A percentile compares a stretch with the other conserved stretches of the same genome.
Evolutionary conservation across 64 coral and sea anemone species (phyloP).

Genomic region (Porites lutea): DNA sequence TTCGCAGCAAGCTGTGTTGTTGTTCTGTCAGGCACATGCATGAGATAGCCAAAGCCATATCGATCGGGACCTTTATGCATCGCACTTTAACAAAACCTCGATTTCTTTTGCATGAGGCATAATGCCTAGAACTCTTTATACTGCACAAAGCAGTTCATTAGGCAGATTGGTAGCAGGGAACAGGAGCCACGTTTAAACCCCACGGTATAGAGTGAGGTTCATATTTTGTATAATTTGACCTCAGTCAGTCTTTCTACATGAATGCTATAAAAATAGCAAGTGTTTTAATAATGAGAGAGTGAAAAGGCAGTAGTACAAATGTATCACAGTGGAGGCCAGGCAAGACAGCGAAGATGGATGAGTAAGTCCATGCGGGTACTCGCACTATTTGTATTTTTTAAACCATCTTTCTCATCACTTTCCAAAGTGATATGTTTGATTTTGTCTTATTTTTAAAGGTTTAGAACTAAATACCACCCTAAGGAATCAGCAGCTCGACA

Average conservation of each 20-base stretch:
- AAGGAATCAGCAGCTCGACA: constrained; percentile 73
- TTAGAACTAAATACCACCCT: constrained; percentile 89
- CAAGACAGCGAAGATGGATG: neutral
- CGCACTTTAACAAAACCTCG: constrained; percentile 8
- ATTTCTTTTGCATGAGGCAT: constrained; percentile 45
- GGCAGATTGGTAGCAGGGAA: constrained; percentile 7
- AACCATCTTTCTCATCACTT: neutral
- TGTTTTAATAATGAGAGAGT: neutral
- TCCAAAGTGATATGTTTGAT: neutral
- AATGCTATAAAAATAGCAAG: constrained; percentile 57
- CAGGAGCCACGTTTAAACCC: constrained; percentile 34
- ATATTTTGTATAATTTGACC: constrained; percentile 43
- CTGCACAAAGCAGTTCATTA: constrained; percentile 20
- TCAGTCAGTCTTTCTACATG: neutral
- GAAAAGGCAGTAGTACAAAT: constrained; percentile 30
- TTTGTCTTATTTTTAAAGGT: constrained; percentile 60
- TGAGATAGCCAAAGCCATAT: constrained; percentile 61
- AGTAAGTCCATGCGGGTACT: constrained; percentile 14
- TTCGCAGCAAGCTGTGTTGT: constrained; percentile 88
- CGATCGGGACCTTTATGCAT: constrained; percentile 18
- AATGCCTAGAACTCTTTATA: constrained; percentile 29
- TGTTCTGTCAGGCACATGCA: constrained; percentile 71
- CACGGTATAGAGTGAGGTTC: constrained; percentile 3
- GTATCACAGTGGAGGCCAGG: constrained; percentile 28
- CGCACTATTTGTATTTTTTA: constrained; percentile 37